Conservation (phyloP, 2,797 vertebrate genomes). For the Epinephelus malabaricus region DNA sequence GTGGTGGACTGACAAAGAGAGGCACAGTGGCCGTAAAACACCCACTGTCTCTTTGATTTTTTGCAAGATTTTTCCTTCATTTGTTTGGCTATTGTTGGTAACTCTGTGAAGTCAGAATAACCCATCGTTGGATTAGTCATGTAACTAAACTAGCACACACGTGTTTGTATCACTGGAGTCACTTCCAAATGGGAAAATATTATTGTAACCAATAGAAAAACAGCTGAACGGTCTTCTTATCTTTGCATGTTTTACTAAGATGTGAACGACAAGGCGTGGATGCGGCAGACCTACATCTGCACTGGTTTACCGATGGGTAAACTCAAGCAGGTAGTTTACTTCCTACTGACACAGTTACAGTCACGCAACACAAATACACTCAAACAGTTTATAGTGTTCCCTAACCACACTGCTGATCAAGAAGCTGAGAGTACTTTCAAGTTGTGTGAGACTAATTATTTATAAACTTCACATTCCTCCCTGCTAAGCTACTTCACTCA, state of each 20-base stretch:
- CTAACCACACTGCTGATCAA: conserved; percentile 1
- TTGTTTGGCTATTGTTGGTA: conserved; percentile 64
- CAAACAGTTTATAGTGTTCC: conserved; percentile 25
- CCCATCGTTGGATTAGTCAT: conserved; percentile 29
- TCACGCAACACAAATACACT: conserved; percentile 14
- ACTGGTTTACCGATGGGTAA: conserved; percentile 15
- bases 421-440: conserved; percentile 31
- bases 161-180: conserved; percentile 7
- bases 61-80: conserved; percentile 61
- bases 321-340: background rate
- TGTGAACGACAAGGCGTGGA: background rate
- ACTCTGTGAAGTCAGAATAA: conserved; percentile 48
- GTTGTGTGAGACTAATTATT: conserved; percentile 54
- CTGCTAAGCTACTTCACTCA: conserved; percentile 56
- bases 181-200: conserved; percentile 16
- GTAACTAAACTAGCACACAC: conserved; percentile 24
- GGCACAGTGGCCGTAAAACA: conserved; percentile 60
- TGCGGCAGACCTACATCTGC: background rate
- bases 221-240: background rate
- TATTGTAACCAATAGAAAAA: conserved; percentile 13
- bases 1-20: conserved; percentile 63
- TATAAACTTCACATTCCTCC: conserved; percentile 63
- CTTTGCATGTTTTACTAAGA: conserved; percentile 2
- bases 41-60: conserved; percentile 67
- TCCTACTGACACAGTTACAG: conserved; percentile 37